Evolutionary conservation across 1,140 invertebrate species (phyloP).

Genomic region (Drosophila orosa): DNA sequence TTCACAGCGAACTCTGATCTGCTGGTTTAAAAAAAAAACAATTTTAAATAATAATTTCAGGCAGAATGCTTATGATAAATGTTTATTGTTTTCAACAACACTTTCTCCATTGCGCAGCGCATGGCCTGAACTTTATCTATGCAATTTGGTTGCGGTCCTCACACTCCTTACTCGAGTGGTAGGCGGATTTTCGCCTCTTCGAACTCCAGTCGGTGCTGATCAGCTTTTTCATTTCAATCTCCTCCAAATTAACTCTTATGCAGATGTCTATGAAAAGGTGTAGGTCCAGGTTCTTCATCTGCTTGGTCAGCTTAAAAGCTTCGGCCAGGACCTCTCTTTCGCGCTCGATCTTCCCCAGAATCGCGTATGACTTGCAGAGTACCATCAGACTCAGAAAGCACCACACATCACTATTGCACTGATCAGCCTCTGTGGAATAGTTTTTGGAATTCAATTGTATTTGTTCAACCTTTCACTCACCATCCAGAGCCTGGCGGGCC

Average conservation of each 20-base stretch:
- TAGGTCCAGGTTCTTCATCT: slow-evolving; percentile 55
- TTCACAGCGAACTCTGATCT: background rate
- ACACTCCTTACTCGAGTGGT: background rate
- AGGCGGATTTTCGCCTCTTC: background rate
- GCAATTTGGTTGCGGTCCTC: slow-evolving; percentile 6
- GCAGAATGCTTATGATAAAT: slow-evolving; percentile 1
- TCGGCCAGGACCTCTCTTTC: slow-evolving; percentile 44
- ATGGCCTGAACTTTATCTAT: background rate
- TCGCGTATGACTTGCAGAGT: slow-evolving; percentile 62
- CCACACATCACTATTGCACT: slow-evolving; percentile 62
- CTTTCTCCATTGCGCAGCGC: background rate
- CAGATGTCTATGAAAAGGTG: slow-evolving; percentile 67
- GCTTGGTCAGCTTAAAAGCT: slow-evolving; percentile 48
- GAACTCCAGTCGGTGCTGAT: background rate
- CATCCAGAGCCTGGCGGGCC: slow-evolving; percentile 62
- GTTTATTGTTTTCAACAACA: slow-evolving; percentile 4
- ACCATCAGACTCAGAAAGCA: slow-evolving; percentile 60
- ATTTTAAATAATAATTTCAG: background rate
- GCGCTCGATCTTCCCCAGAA: slow-evolving; percentile 63
- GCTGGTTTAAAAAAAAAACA: background rate
- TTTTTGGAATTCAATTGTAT: too few relatives aligned
- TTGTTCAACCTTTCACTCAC: slow-evolving; percentile 15
- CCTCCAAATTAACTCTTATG: slow-evolving; percentile 55
- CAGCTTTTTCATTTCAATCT: slow-evolving; percentile 51
- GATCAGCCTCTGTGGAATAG: slow-evolving; percentile 42